These are phyloP conservation scores for Penaeus japonicus DNA, from an alignment of 1,140 invertebrate genomes.

Conservation along the genomic window DNA sequence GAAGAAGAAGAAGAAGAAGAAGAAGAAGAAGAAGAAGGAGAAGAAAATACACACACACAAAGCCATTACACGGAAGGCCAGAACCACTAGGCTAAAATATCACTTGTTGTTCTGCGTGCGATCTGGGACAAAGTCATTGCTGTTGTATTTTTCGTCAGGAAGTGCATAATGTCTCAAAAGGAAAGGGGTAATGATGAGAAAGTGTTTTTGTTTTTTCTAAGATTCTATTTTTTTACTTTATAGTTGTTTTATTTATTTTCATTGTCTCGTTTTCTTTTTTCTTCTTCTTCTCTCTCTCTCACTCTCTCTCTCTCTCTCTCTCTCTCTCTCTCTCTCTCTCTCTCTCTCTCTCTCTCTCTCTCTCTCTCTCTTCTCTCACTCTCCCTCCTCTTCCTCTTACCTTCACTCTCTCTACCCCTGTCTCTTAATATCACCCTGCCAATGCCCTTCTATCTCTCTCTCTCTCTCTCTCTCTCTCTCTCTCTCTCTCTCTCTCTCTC, in stretches of 20 bases:
- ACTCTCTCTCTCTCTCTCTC: conserved; percentile 10
- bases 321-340: not conserved
- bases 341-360: not conserved
- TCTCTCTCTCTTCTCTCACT: not conserved
- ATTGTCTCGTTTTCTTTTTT: not conserved
- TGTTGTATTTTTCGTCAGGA: no score
- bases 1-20: no score
- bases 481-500: not conserved
- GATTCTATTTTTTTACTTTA: not conserved
- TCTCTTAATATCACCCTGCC: not conserved
- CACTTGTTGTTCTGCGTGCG: no score
- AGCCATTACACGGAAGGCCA: no score
- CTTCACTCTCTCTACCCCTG: not conserved
- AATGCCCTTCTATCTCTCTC: not conserved
- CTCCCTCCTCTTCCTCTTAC: not conserved
- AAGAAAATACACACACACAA: no score
- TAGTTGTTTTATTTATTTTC: not conserved
- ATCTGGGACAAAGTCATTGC: no score
- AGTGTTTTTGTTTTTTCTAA: not conserved
- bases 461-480: not conserved
- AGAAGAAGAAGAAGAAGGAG: no score
- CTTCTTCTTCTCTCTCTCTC: not conserved
- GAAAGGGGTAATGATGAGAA: no score
- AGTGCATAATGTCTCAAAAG: no score
- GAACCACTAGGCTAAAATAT: no score